These are phyloP conservation scores for Holothuria scabra DNA, from an alignment of 53 echinoderm and acorn worm species.

Conservation along the genomic window DNA sequence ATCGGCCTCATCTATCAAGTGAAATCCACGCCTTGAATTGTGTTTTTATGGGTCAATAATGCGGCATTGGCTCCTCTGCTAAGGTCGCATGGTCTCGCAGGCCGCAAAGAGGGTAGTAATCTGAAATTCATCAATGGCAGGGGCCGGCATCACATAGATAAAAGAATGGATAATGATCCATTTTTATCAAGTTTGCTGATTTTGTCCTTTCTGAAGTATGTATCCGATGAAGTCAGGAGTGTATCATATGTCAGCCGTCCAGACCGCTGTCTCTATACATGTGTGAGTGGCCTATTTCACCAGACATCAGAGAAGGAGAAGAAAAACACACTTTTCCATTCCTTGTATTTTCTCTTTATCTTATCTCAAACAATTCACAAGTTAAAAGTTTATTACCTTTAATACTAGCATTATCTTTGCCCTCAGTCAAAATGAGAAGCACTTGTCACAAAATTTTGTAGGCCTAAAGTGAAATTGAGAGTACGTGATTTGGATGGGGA, in stretches of 20 bases:
- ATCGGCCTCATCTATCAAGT: conserved; percentile 23
- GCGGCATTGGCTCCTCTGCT: conserved; percentile 24
- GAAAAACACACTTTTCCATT: no score
- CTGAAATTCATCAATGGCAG: conserved; percentile 33
- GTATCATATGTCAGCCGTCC: conserved; percentile 27
- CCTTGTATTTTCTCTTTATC: no score
- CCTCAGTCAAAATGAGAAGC: no score
- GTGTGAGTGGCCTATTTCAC: conserved; percentile 36
- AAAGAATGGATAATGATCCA: conserved; percentile 35
- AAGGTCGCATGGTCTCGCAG: conserved; percentile 28
- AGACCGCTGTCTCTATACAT: conserved; percentile 23
- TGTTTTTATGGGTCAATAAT: conserved; percentile 34
- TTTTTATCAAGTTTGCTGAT: not conserved
- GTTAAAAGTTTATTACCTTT: no score
- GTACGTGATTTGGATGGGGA: no score
- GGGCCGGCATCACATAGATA: conserved; percentile 27
- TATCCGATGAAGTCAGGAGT: not conserved
- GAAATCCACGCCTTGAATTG: conserved; percentile 27
- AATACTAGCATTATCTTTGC: no score
- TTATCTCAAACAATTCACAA: no score
- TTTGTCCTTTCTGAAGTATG: conserved; percentile 1
- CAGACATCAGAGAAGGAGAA: not conserved
- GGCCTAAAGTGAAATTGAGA: no score
- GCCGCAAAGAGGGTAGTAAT: conserved; percentile 23
- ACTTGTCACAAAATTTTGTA: no score